phyloP scores from a whole-genome alignment of 23 tunicate genomes.

The Trididemnum nubilum region DNA sequence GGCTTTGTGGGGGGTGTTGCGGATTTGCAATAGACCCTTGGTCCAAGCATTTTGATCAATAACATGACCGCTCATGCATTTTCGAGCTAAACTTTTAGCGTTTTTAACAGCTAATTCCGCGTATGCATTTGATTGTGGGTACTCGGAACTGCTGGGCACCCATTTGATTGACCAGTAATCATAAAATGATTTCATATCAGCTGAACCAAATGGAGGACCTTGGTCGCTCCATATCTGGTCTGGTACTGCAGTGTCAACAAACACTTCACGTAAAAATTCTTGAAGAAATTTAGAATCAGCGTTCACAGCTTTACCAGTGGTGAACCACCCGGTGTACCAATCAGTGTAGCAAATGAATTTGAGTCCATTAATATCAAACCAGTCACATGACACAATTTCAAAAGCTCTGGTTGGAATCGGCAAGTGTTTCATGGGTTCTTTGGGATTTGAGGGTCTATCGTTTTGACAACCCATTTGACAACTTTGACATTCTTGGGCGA shows the following conservation, averaged over 20 bases:
- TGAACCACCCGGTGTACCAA: conserved; percentile 1
- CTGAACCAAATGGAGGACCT: background rate
- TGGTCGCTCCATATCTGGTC: conserved; percentile 2
- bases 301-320: background rate
- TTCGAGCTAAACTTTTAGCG: conserved; percentile 1
- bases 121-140: background rate
- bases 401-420: too few species aligned
- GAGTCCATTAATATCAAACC: too few species aligned
- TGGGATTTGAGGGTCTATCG: too few species aligned
- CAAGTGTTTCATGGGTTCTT: too few species aligned
- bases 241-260: conserved; percentile 12
- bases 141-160: background rate
- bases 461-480: too few species aligned
- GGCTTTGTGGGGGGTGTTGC: background rate
- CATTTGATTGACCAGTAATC: conserved; percentile 8
- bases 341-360: background rate
- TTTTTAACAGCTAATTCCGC: background rate
- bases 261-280: too few species aligned
- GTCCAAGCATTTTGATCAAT: too few species aligned
- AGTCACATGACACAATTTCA: too few species aligned
- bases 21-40: background rate
- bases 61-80: too few species aligned
- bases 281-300: conserved; percentile 2
- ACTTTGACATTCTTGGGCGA: too few species aligned
- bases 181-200: background rate